Base-by-base conservation (phyloP, 2,888 invertebrate species). In the Drosophila testacea region DNA sequence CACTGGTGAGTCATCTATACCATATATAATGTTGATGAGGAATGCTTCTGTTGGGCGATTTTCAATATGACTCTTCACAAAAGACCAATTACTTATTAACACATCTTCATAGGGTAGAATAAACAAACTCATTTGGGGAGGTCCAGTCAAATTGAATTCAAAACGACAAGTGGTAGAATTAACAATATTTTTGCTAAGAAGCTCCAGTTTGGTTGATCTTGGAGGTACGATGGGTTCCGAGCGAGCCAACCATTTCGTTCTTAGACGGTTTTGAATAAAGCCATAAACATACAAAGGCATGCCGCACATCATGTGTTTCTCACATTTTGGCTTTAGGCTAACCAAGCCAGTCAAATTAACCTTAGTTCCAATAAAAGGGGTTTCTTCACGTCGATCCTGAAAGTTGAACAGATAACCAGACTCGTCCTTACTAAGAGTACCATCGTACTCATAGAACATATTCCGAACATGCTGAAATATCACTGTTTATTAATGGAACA, bases 351-450 rank as follows among this genome's bases (percentile, higher is more conserved):
- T 83, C 1, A 88, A 63, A 36, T 89, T 83, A 4, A 88, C 72
- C 0, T 54, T 67, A 13, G 76, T 60, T 1, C 61, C 68, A 13
- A 71, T 48, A 4, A 83, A 27, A 0, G 82, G 76, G 5, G 55
- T 34, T 30, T 86, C 75, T 2, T 62, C 60, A n/a, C 79, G 80
- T 27, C 90, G 73, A 11, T 94, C 94, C 76, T 93, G 91, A 6
- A 93, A 92, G 52, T 92, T 83, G 46, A 93, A 90, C 89, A 93
- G 93, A 50, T 93, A 91, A 1, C 93, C 93, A 6, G 93, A 93
- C 68, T 94, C 93, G 54, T 92, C 88, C 11, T 88, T 81, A 27
- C 88, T 89, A 0, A 92, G 77, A 0, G 81, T 73, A 1, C 90
- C 82, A 67, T 90, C 84, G 39, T 82, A 84, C 54, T 93, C 91